Percentiles rank a stretch among this genome's conserved stretches.
Conservation (phyloP, 2,888 invertebrate species). For the Stegana nigrithorax region DNA sequence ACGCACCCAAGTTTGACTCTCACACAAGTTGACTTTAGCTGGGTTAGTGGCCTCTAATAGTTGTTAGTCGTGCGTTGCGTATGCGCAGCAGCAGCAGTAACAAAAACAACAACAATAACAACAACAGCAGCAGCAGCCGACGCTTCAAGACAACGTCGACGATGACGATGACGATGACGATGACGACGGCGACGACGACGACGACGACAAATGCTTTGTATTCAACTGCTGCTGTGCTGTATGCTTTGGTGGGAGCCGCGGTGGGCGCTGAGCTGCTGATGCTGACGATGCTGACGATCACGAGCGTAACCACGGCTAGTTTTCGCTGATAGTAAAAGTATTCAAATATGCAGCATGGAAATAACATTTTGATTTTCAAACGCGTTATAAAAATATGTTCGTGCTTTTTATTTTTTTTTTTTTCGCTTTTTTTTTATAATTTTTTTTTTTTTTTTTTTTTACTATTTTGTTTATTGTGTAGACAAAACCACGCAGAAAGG, state of each 20-base stretch:
- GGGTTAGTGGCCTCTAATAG: conserved; percentile 2
- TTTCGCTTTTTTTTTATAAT: conserved; percentile 30
- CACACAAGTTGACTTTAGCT: not conserved
- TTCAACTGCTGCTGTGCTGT: too few species aligned
- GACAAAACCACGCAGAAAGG: conserved; percentile 49
- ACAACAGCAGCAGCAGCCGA: not conserved
- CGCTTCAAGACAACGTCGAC: too few species aligned
- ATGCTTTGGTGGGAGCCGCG: too few species aligned
- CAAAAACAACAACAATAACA: conserved; percentile 22
- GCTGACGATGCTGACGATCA: conserved; percentile 22
- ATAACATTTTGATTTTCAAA: conserved; percentile 17
- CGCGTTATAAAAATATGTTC: not conserved
- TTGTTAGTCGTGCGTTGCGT: too few species aligned
- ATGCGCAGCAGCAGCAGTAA: conserved; percentile 51
- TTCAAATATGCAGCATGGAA: conserved; percentile 48
- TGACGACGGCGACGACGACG: too few species aligned
- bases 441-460: conserved; percentile 41
- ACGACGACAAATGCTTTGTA: too few species aligned
- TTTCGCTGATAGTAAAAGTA: conserved; percentile 51
- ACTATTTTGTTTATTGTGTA: conserved; percentile 24
- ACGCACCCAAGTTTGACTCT: not conserved
- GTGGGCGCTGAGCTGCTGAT: too few species aligned
- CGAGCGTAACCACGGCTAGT: conserved; percentile 45
- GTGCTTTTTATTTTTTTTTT: not conserved
- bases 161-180: too few species aligned